Evolutionary conservation across 1,140 invertebrate genomes (phyloP), one percentile per base, ranked within the genome.

Genomic region (Panonychus citri): DNA sequence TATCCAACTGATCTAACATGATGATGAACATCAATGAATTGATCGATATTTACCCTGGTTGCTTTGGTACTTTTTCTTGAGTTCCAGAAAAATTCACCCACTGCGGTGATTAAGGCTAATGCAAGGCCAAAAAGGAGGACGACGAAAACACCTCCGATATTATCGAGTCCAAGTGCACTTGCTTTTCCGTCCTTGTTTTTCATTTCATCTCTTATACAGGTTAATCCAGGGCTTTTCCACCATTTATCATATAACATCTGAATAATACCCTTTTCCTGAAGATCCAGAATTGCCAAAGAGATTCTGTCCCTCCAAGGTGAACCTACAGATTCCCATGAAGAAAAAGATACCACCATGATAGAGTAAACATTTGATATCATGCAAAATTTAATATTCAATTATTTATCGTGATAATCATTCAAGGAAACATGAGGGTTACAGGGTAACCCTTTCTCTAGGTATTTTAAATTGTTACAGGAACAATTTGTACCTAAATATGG

Each of bases 261-360:
- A 15, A 74, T 61, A 24, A 65, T 66, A 12, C 72, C 74, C 21
- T 64, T 65, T 59, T 74, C 73, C 61, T 75, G 73, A 12, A 74
- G 62, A 60, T 70, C 66, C 42, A 74, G 60, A 12, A 74, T 69
- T 39, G 69, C 70, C 54, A 66, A 65, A 10, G 71, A 73, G 48
- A 62, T 43, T 19, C 57, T 46, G 48, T 60, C 59, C 19, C 56
- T 26, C 59, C 59, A 60, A 21, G 52, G 52, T 19, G 52, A 53
- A 26, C 52, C 52, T 53, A 2, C 3, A 40, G 21, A 3, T 21
- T 43, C 2, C 4, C 4, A 43, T 12, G 42, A 43, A 43, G 42
- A 43, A 43, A 17, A 43, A 43, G 17, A n/a, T n/a, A n/a, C n/a
- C n/a, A n/a, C n/a, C n/a, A n/a, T n/a, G n/a, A n/a, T n/a, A n/a